Conservation (phyloP, 2,888 invertebrate genomes). For the Lithosia quadra region DNA sequence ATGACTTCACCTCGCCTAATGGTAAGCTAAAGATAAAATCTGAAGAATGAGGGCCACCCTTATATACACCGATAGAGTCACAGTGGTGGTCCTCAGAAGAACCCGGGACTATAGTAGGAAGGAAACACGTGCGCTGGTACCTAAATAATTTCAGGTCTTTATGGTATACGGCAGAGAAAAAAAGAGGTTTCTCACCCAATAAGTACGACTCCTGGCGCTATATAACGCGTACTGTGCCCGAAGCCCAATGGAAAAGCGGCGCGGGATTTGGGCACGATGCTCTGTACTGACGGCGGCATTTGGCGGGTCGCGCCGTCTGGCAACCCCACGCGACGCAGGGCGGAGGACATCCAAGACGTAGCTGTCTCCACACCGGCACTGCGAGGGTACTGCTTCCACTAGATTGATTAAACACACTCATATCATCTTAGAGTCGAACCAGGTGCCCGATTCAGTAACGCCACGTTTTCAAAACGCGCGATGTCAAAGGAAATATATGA, state of each 20-base stretch:
- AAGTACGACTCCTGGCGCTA: constrained; percentile 92
- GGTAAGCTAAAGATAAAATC: too few species aligned
- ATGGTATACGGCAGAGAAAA: too few species aligned
- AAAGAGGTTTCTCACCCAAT: constrained; percentile 95
- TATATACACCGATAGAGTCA: too few species aligned
- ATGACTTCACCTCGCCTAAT: too few species aligned
- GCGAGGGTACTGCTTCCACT: constrained; percentile 89
- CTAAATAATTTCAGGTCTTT: too few species aligned
- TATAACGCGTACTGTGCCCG: constrained; percentile 95
- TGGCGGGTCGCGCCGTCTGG: constrained; percentile 85
- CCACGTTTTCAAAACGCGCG: too few species aligned
- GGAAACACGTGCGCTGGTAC: too few species aligned
- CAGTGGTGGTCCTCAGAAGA: too few species aligned
- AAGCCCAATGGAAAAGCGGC: constrained; percentile 97
- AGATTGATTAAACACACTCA: constrained; percentile 29
- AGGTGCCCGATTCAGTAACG: not conserved
- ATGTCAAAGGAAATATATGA: too few species aligned
- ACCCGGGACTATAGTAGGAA: too few species aligned
- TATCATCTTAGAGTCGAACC: not conserved
- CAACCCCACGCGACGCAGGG: constrained; percentile 73
- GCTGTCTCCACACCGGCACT: constrained; percentile 84
- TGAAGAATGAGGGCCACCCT: too few species aligned
- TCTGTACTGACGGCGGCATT: constrained; percentile 90
- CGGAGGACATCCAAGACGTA: constrained; percentile 80
- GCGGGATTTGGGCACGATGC: constrained; percentile 88